Percentiles rank a stretch among this genome's conserved stretches.
These are phyloP conservation scores for Cacatua alba DNA, from an alignment of 2,113 vertebrate genomes.

Conservation along the genomic window DNA sequence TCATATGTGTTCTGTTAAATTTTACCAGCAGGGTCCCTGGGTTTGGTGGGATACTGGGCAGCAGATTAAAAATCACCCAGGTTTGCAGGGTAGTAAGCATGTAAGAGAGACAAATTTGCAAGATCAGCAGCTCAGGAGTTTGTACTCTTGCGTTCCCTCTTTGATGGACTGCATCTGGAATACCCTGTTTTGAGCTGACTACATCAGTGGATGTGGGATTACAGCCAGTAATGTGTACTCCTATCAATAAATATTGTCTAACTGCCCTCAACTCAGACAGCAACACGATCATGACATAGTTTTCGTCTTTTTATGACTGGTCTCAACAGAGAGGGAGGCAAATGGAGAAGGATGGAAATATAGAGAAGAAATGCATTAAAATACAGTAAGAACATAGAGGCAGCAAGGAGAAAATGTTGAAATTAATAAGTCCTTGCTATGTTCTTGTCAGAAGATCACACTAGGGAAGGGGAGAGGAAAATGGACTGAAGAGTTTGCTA, in stretches of 20 bases:
- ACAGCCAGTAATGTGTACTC: not conserved
- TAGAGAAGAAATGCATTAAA: not conserved
- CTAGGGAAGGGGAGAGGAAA: not conserved
- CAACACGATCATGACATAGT: not conserved
- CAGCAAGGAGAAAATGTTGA: not conserved
- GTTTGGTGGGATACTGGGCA: not conserved
- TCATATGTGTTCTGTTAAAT: not conserved
- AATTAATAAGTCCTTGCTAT: not conserved
- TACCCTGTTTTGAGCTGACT: not conserved
- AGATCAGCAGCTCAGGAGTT: not conserved
- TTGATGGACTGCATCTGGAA: not conserved
- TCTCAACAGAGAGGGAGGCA: not conserved
- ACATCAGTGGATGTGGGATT: not conserved
- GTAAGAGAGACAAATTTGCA: not conserved
- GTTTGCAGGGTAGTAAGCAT: not conserved
- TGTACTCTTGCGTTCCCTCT: fast-evolving
- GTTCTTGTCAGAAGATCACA: not conserved
- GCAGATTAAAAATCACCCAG: not conserved
- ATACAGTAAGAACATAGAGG: not conserved
- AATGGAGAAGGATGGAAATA: not conserved
- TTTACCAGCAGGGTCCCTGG: not conserved
- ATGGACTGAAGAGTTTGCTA: not conserved
- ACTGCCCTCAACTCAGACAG: not conserved
- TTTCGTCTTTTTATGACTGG: not conserved
- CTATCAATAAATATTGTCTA: not conserved